phyloP scores from a whole-genome alignment of 2,113 vertebrate genomes.

The Saccopteryx leptura region DNA sequence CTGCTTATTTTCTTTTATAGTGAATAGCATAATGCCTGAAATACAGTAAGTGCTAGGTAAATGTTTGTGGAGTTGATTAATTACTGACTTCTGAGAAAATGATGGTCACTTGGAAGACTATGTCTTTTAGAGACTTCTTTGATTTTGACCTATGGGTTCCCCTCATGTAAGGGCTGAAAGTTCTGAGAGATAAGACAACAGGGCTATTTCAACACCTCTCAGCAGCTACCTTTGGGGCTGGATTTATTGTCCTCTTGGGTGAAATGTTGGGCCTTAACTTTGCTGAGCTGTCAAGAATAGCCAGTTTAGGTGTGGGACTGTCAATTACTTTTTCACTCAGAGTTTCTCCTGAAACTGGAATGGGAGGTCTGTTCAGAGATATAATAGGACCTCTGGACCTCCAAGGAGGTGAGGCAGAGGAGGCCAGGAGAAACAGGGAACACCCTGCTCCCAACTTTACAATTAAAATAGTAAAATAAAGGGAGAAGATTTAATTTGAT shows the following conservation, averaged over 20 bases:
- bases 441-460: neutral
- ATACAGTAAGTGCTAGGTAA: slow-evolving; percentile 52
- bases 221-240: neutral
- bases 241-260: slow-evolving; percentile 62
- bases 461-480: slow-evolving; percentile 15
- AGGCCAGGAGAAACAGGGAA: neutral
- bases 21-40: slow-evolving; percentile 32
- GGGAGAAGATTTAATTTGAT: too few relatives aligned
- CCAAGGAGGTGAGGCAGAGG: neutral
- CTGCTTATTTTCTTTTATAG: neutral
- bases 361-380: neutral
- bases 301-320: neutral
- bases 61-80: slow-evolving; percentile 52
- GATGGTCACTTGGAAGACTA: neutral
- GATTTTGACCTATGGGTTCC: slow-evolving; percentile 57
- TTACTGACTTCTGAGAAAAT: slow-evolving; percentile 47
- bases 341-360: neutral
- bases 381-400: slow-evolving; percentile 31
- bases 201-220: neutral
- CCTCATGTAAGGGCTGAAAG: neutral
- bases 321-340: slow-evolving; percentile 3
- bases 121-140: neutral
- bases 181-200: slow-evolving; percentile 6
- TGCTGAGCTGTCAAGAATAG: slow-evolving; percentile 50
- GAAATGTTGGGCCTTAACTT: slow-evolving; percentile 35